These are phyloP conservation scores for Psittacula echo DNA, from an alignment of 2,797 vertebrate genomes.

Conservation along the genomic window DNA sequence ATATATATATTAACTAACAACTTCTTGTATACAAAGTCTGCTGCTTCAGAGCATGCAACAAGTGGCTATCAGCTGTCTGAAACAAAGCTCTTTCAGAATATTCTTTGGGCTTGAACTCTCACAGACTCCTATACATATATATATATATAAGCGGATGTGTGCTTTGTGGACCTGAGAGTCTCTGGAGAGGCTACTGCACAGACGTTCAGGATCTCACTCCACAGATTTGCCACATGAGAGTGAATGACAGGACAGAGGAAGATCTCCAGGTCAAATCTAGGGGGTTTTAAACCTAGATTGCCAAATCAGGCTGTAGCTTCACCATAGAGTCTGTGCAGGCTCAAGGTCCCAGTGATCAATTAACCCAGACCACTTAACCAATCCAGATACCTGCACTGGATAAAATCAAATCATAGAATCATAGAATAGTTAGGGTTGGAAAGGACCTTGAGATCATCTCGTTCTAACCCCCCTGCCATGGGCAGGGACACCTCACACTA, in stretches of 20 bases:
- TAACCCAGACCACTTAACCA: not conserved
- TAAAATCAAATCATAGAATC: not conserved
- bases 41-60: not conserved
- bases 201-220: not conserved
- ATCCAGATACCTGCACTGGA: not conserved
- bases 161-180: not conserved
- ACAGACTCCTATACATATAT: not conserved
- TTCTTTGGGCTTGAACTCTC: not conserved
- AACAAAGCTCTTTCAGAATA: not conserved
- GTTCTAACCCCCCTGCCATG: too few species aligned
- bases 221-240: not conserved
- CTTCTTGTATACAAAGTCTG: not conserved
- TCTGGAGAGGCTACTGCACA: not conserved
- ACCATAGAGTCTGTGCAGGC: fast-evolving
- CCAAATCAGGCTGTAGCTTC: not conserved
- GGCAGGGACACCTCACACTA: too few species aligned
- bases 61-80: not conserved
- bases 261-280: not conserved
- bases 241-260: not conserved
- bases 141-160: not conserved
- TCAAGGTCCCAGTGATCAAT: not conserved
- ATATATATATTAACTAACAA: not conserved
- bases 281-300: not conserved
- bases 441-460: too few species aligned
- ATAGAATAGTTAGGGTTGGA: too few species aligned